Evolutionary conservation across 1,140 invertebrate species (phyloP).

Genomic region (Trichonephila clavata): DNA sequence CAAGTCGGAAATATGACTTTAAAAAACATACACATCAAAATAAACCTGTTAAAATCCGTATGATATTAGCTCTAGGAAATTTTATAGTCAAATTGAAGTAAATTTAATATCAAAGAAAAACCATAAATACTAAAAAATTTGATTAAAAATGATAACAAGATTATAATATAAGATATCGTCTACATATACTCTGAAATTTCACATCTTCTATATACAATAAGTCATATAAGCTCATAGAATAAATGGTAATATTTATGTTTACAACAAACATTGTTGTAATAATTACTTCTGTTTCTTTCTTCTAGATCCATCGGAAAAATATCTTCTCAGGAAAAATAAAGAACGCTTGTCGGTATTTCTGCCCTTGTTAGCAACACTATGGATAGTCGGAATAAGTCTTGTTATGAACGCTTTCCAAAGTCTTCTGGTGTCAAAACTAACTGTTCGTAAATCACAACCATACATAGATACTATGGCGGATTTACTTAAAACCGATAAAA

Average conservation of each 20-base stretch:
- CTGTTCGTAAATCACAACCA: background rate
- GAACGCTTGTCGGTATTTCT: background rate
- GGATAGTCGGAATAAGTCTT: background rate
- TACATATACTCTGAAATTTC: background rate
- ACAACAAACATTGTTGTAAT: too few relatives aligned
- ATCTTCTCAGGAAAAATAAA: background rate
- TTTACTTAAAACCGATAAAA: background rate
- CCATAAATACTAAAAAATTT: too few relatives aligned
- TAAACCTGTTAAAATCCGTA: too few relatives aligned
- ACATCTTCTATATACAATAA: too few relatives aligned
- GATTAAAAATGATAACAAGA: too few relatives aligned
- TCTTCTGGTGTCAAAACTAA: conserved; percentile 47
- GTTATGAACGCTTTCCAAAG: conserved; percentile 51
- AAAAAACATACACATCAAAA: too few relatives aligned
- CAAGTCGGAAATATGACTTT: too few relatives aligned
- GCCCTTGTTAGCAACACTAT: background rate
- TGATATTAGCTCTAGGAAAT: too few relatives aligned
- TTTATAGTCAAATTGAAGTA: too few relatives aligned
- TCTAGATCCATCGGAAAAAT: conserved; percentile 27
- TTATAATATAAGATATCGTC: background rate
- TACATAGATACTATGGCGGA: background rate
- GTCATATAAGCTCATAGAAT: too few relatives aligned
- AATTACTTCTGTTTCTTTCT: background rate
- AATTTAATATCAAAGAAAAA: too few relatives aligned
- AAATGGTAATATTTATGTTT: too few relatives aligned